phyloP scores from a whole-genome alignment of 2,113 vertebrate genomes.

The Calcarius ornatus region DNA sequence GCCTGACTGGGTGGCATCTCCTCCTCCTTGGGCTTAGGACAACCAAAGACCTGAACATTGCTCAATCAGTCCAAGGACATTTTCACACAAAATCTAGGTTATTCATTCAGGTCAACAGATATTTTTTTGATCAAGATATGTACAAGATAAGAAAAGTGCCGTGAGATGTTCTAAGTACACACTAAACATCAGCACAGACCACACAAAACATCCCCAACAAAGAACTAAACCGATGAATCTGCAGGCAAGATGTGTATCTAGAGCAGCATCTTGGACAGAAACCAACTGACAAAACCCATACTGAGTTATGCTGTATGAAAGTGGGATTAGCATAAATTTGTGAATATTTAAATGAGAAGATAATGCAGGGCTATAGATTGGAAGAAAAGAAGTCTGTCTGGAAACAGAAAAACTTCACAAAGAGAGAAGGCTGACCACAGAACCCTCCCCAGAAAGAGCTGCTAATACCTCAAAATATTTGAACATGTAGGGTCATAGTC shows the following conservation, averaged over 20 bases:
- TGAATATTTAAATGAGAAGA: background rate
- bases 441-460: background rate
- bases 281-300: background rate
- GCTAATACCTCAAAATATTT: slow-evolving; percentile 7
- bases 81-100: background rate
- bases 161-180: background rate
- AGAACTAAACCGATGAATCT: background rate
- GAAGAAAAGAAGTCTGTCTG: background rate
- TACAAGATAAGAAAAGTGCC: background rate
- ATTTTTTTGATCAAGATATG: background rate
- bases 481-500: background rate
- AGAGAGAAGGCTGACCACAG: background rate
- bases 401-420: background rate
- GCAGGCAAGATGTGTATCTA: background rate
- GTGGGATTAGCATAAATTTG: background rate
- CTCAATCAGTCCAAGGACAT: background rate
- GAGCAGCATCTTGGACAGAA: background rate
- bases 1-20: slow-evolving; percentile 11
- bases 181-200: background rate
- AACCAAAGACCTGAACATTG: background rate
- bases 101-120: background rate
- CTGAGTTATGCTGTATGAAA: background rate
- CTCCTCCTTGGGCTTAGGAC: background rate
- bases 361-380: background rate
- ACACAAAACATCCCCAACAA: background rate